phyloP scores from a whole-genome alignment of 2,888 invertebrate genomes.

The Leptura quadrifasciata region DNA sequence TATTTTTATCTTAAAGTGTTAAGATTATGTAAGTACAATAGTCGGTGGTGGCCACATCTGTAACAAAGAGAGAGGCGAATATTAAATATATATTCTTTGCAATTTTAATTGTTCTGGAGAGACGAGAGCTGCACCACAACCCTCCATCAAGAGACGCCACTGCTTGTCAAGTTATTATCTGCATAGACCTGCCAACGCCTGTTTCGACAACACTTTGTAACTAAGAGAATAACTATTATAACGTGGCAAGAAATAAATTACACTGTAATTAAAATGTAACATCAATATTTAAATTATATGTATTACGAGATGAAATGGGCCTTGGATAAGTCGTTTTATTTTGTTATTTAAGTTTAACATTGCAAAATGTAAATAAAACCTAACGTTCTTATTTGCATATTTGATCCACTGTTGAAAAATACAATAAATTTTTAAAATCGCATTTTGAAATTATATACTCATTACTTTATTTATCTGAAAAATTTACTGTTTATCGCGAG shows the following conservation, averaged over 20 bases:
- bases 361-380: background rate
- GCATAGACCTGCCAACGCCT: no score
- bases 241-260: background rate
- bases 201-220: no score
- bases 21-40: no score
- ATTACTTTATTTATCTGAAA: background rate
- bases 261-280: background rate
- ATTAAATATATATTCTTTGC: no score
- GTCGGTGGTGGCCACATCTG: no score
- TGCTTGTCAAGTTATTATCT: no score
- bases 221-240: background rate
- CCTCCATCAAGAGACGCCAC: no score
- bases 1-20: no score
- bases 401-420: background rate
- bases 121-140: no score
- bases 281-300: background rate
- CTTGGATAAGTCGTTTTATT: conserved; percentile 4
- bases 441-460: background rate
- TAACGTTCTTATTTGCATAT: background rate
- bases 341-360: conserved; percentile 1
- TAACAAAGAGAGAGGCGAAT: no score
- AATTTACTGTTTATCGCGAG: background rate
- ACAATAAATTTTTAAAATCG: background rate
- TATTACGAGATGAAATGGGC: conserved; percentile 6
- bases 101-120: no score